phyloP scores from a whole-genome alignment of 92 coral and sea anemone genomes.

The Meandrina meandrites region DNA sequence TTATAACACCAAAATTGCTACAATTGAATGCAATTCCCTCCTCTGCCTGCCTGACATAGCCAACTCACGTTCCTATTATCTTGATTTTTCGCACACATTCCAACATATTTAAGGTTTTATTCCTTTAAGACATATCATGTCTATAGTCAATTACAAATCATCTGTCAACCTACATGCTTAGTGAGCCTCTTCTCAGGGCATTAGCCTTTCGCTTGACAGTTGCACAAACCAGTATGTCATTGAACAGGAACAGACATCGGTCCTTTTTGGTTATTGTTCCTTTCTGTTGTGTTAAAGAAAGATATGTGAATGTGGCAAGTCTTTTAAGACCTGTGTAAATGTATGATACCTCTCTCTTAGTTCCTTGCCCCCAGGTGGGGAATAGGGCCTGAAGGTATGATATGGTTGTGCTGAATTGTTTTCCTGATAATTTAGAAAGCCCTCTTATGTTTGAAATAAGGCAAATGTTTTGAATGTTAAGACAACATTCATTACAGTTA shows the following conservation, averaged over 20 bases:
- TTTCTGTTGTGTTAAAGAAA: conserved; percentile 63
- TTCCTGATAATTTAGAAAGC: neutral
- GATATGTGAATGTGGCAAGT: neutral
- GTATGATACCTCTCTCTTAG: too few species aligned
- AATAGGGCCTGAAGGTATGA: too few species aligned
- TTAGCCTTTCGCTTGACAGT: conserved; percentile 87
- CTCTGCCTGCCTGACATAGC: neutral
- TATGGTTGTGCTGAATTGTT: neutral
- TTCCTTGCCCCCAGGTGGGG: too few species aligned
- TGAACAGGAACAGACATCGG: conserved; percentile 91
- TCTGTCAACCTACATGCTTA: conserved; percentile 81
- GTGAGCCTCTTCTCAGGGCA: conserved; percentile 91
- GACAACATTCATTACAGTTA: neutral
- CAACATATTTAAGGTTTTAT: too few species aligned
- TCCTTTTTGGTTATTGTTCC: conserved; percentile 94
- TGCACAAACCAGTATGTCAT: conserved; percentile 92
- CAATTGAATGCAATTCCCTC: too few species aligned
- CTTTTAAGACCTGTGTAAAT: neutral
- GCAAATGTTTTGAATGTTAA: neutral
- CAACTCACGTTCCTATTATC: neutral
- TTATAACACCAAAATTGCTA: too few species aligned
- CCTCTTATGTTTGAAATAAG: neutral
- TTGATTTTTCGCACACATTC: too few species aligned
- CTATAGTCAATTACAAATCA: neutral
- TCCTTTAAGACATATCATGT: neutral